phyloP scores from a whole-genome alignment of 2,888 invertebrate species.

The Patella caerulea region DNA sequence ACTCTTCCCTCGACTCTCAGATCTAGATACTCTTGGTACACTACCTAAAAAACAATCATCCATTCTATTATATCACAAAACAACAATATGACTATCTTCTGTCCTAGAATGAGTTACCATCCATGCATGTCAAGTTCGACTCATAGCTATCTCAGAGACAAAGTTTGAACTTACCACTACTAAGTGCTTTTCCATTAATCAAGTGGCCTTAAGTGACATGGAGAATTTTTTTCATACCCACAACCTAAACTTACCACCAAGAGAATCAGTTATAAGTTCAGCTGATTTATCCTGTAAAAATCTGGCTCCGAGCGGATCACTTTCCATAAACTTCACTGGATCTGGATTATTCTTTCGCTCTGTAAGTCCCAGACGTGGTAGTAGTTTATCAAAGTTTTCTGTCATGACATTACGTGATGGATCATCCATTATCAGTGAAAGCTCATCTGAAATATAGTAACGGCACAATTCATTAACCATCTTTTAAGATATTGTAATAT shows the following conservation, averaged over 20 bases:
- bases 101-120: no score
- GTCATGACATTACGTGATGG: conserved; percentile 30
- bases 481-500: not conserved
- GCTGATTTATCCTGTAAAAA: conserved; percentile 32
- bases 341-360: conserved; percentile 72
- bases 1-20: conserved; percentile 56
- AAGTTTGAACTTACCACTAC: no score
- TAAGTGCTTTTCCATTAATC: not conserved
- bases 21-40: conserved; percentile 35
- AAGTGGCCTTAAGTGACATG: no score
- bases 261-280: conserved; percentile 22
- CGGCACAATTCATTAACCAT: not conserved
- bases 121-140: no score
- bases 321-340: conserved; percentile 73
- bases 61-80: no score
- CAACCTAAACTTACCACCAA: not conserved
- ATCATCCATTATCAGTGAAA: conserved; percentile 44
- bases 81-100: no score
- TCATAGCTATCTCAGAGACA: no score
- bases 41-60: conserved; percentile 32
- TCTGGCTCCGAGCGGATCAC: conserved; percentile 75
- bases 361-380: conserved; percentile 71
- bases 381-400: conserved; percentile 57
- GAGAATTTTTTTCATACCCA: no score
- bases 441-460: conserved; percentile 38